Evolutionary conservation across 2,888 invertebrate genomes (phyloP), one percentile per base, ranked within the genome.

Genomic region (Apantesis nais): DNA sequence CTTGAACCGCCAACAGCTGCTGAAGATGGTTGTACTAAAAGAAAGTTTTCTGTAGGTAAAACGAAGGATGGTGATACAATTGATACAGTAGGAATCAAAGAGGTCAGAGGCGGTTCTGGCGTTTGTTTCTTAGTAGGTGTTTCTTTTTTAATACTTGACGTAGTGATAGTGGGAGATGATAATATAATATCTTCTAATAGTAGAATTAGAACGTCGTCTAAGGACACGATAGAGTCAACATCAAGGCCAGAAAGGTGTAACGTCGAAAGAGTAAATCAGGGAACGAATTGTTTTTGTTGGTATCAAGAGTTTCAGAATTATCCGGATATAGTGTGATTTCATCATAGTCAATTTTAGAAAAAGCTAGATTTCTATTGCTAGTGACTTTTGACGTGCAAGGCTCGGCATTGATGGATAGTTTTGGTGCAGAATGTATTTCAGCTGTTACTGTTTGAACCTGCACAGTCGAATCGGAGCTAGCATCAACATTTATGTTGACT

Each of bases 151-250:
- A 68, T 72, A 71, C 64, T 76, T 64, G 52, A 73, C 22, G 37
- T 73, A 62, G 70, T 76, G 62, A 70, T 70, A 63, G 68, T 66
- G 29, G 58, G 29, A 29, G 58, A 8, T 34, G 60, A 61, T 74
- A 37, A 39, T 71, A 29, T 34, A 60, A 58, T 64, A 48, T 48
- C 69, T 71, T 67, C 70, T 39, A 74, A 71, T 70, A 75, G 68
- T 78, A 75, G 60, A 81, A 79, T 71, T 75, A 79, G 72, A 77
- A 81, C 68, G 68, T 81, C 74, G 69, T 80, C 79, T 77, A 78
- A 76, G 72, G 79, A 78, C 55, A 77, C 77, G 2, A 79, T 41
- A 52, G 67, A 64, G 64, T 14, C 48, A 14, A 64, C 44, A 68
- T 67, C 67, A 60, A 63, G 67, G 67, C 73, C 76, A 70, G 74